Evolutionary conservation across 2,113 vertebrate species (phyloP).

Genomic region (Sminthopsis crassicaudata): DNA sequence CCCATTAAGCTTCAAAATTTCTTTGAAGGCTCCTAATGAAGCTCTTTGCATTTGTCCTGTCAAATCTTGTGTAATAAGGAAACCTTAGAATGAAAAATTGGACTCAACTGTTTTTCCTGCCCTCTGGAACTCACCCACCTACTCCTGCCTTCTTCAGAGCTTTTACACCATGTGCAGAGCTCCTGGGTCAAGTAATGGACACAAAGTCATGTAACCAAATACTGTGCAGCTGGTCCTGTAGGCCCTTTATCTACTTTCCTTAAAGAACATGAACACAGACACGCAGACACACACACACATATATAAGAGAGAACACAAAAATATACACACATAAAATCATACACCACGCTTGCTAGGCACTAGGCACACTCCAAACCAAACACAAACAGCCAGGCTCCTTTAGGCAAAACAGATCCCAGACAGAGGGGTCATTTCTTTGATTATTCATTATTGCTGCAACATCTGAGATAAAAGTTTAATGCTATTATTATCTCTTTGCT

Average conservation of each 20-base stretch:
- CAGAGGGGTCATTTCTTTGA: conserved; percentile 68
- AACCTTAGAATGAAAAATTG: background rate
- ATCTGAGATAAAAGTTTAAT: conserved; percentile 73
- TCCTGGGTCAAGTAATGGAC: conserved; percentile 45
- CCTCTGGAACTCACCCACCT: background rate
- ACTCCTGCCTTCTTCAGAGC: conserved; percentile 8
- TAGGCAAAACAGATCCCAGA: conserved; percentile 68
- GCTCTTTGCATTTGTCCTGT: background rate
- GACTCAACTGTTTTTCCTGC: conserved; percentile 9
- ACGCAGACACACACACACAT: background rate
- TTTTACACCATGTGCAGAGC: conserved; percentile 42
- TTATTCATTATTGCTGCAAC: conserved; percentile 73
- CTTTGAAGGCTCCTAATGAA: background rate
- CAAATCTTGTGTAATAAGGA: conserved; percentile 8
- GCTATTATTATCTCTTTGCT: conserved; percentile 71
- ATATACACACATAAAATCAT: background rate
- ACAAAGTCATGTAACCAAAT: conserved; percentile 60
- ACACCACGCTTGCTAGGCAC: background rate
- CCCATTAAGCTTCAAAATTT: background rate
- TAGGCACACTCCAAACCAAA: background rate
- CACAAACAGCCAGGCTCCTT: conserved; percentile 68
- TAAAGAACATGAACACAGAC: background rate
- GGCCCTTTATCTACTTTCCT: conserved; percentile 66
- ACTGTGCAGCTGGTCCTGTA: conserved; percentile 67
- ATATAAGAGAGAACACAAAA: background rate